A percentile compares a stretch with the other conserved stretches of the same genome.
phyloP scores from a whole-genome alignment of 2,797 vertebrate species.

The Prunella strophiata region DNA sequence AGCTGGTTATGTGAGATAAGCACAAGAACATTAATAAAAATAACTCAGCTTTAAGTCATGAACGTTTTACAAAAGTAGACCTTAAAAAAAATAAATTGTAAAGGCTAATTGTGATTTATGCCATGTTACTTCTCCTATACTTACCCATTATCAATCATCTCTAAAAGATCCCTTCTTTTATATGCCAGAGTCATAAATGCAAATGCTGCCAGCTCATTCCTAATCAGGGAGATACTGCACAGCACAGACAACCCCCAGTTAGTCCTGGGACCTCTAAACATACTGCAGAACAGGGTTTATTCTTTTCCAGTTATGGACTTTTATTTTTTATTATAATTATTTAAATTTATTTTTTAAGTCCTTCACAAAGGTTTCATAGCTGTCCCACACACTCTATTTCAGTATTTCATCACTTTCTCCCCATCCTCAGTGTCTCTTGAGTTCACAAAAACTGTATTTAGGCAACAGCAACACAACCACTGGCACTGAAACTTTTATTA shows the following conservation, averaged over 20 bases:
- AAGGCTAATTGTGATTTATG: constrained; percentile 22
- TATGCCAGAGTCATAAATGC: neutral
- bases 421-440: neutral
- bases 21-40: constrained; percentile 48
- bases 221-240: neutral
- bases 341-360: neutral
- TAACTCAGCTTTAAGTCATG: constrained; percentile 32
- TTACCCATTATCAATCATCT: neutral
- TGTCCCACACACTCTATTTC: neutral
- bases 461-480: neutral
- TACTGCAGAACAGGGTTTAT: neutral
- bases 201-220: neutral
- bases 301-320: neutral
- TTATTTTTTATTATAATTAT: no score
- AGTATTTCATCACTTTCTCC: neutral
- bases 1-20: constrained; percentile 67
- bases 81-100: neutral
- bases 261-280: neutral
- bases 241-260: neutral
- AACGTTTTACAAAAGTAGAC: constrained; percentile 16
- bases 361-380: neutral
- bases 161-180: neutral
- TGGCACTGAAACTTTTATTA: constrained; percentile 17
- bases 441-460: neutral
- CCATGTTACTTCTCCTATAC: neutral